Conservation (phyloP, 2,797 vertebrate species). For the Gallinago solitaria region DNA sequence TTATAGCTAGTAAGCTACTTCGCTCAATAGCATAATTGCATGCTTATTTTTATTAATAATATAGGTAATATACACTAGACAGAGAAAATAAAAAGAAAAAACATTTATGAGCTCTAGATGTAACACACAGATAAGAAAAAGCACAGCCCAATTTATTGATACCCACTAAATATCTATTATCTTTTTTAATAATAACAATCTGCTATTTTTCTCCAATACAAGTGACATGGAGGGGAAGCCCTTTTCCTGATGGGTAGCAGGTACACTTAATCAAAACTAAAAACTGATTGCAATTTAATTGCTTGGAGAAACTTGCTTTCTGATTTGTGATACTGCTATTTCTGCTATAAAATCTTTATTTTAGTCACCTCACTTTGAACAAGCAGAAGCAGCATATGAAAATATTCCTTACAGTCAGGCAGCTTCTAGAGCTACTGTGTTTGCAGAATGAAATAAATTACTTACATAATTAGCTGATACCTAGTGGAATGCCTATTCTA, state of each 20-base stretch:
- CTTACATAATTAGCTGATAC: background rate
- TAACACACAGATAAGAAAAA: background rate
- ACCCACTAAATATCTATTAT: background rate
- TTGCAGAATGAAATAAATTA: background rate
- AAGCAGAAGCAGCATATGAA: background rate
- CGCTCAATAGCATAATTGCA: background rate
- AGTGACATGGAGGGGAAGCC: background rate
- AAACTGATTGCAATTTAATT: background rate
- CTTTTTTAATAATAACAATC: background rate
- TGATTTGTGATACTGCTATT: background rate
- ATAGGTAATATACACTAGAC: background rate
- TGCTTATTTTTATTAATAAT: background rate
- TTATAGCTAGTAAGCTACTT: background rate
- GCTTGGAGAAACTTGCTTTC: background rate
- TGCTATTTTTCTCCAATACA: background rate
- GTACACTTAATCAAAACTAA: background rate
- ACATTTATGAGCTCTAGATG: background rate
- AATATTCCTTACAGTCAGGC: background rate
- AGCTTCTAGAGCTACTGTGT: background rate
- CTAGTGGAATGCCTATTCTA: background rate
- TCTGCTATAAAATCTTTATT: background rate
- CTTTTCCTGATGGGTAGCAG: background rate
- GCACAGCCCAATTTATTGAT: background rate
- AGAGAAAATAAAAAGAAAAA: background rate
- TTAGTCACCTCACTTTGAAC: background rate